Conservation (phyloP, 2,888 invertebrate species). For the Parasteatoda lunata region DNA sequence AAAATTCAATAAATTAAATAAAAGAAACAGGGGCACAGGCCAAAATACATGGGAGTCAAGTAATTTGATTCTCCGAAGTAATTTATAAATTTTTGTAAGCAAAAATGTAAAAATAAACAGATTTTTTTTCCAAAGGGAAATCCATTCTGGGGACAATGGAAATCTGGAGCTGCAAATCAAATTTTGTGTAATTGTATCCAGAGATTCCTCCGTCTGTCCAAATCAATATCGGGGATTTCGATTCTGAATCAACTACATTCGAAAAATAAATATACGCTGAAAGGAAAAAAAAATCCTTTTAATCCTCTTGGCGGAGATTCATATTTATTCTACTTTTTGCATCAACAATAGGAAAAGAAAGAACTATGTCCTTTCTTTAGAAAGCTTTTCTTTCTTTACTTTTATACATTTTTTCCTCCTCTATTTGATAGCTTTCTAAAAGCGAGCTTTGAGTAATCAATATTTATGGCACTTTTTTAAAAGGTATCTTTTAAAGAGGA, state of each 20-base stretch:
- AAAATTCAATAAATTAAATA: no score
- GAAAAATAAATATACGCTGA: not conserved
- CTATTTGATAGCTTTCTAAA: slow-evolving; percentile 26
- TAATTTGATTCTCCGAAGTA: no score
- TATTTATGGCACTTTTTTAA: slow-evolving; percentile 41
- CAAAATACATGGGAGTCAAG: no score
- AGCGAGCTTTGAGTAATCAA: slow-evolving; percentile 44
- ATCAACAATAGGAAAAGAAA: slow-evolving; percentile 23
- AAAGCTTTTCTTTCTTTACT: slow-evolving; percentile 1
- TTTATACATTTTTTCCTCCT: slow-evolving; percentile 4
- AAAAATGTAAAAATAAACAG: not conserved
- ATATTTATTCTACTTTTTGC: slow-evolving; percentile 16
- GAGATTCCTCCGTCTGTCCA: not conserved
- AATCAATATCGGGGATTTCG: slow-evolving; percentile 2
- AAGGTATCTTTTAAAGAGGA: not conserved
- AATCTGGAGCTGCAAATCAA: not conserved
- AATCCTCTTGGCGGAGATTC: slow-evolving; percentile 23
- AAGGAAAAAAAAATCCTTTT: slow-evolving; percentile 10
- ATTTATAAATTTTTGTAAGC: not conserved
- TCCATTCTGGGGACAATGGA: not conserved
- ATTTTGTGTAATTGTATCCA: slow-evolving; percentile 3
- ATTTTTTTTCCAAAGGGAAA: not conserved
- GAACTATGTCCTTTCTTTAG: slow-evolving; percentile 2
- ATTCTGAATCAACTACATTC: not conserved
- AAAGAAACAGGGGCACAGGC: no score